phyloP scores from a whole-genome alignment of 2,888 invertebrate genomes.

The Temnothorax rugatulus region DNA sequence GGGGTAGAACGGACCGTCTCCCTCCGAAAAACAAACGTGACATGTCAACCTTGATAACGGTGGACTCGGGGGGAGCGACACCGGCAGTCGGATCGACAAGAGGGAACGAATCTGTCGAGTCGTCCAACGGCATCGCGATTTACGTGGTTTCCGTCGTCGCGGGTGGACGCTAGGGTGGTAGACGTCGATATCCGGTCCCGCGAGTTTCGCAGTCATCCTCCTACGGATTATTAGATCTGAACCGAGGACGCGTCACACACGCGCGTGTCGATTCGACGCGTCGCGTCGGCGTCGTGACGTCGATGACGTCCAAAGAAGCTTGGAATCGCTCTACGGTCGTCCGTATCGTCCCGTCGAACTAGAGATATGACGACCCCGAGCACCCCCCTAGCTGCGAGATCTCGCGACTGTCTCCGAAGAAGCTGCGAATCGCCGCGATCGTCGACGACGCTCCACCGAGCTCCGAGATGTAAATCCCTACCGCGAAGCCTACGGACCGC shows the following conservation, averaged over 20 bases:
- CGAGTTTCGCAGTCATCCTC: background rate
- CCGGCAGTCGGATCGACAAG: too few relatives aligned
- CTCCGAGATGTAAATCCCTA: background rate
- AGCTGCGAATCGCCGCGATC: background rate
- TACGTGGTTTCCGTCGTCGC: background rate
- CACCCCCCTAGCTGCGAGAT: background rate
- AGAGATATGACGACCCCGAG: slow-evolving; percentile 31
- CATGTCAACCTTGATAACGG: slow-evolving; percentile 46
- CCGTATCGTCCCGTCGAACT: background rate
- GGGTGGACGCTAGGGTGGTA: background rate
- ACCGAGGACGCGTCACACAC: too few relatives aligned
- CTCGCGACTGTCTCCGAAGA: background rate
- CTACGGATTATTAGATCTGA: slow-evolving; percentile 5
- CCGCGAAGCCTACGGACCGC: background rate
- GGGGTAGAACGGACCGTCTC: slow-evolving; percentile 23
- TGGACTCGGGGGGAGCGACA: background rate
- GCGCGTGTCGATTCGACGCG: slow-evolving; percentile 1
- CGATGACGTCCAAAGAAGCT: background rate
- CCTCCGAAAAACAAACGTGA: slow-evolving; percentile 51
- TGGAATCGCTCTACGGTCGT: slow-evolving; percentile 3
- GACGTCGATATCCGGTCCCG: background rate
- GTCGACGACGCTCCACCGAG: slow-evolving; percentile 1
- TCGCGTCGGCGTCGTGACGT: slow-evolving; percentile 8
- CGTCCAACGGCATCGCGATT: background rate
- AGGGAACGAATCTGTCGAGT: background rate